Percentiles rank a stretch among this genome's conserved stretches.
Conservation (phyloP, 2,113 vertebrate genomes). For the Oryzias curvinotus region DNA sequence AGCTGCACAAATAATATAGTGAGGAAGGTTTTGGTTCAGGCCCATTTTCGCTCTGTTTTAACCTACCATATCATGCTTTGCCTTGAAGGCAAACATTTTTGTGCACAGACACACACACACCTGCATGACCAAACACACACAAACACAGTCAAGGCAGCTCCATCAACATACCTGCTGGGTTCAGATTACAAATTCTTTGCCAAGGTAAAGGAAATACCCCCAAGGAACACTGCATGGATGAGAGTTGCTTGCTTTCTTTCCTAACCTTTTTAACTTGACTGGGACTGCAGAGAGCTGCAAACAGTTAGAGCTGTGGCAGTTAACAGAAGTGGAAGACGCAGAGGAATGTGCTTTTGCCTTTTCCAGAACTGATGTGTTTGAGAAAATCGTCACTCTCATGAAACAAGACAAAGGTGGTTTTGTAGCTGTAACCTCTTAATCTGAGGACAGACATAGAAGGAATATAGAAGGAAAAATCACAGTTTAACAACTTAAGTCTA, state of each 20-base stretch:
- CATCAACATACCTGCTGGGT: conserved; percentile 58
- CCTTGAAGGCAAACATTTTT: conserved; percentile 12
- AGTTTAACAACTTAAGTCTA: too few species aligned
- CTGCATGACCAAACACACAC: conserved; percentile 6
- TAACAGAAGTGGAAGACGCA: conserved; percentile 45
- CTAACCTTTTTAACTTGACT: conserved; percentile 43
- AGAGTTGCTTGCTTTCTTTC: conserved; percentile 33
- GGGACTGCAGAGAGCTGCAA: conserved; percentile 56
- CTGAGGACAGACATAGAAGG: too few species aligned
- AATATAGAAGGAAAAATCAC: too few species aligned
- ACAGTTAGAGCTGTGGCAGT: conserved; percentile 40
- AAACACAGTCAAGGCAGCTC: conserved; percentile 20
- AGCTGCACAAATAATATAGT: not conserved
- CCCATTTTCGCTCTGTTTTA: conserved; percentile 11
- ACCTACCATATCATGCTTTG: conserved; percentile 27
- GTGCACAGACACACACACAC: not conserved
- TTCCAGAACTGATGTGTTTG: conserved; percentile 31
- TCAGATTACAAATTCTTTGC: conserved; percentile 65
- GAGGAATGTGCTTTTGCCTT: conserved; percentile 33
- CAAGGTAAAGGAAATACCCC: conserved; percentile 52
- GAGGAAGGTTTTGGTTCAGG: conserved; percentile 3
- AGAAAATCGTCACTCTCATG: conserved; percentile 16
- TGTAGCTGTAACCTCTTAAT: not conserved
- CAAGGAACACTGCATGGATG: conserved; percentile 41
- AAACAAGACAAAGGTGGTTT: conserved; percentile 28